Conservation (phyloP, 1,140 invertebrate genomes). For the Melipona quadrifasciata region DNA sequence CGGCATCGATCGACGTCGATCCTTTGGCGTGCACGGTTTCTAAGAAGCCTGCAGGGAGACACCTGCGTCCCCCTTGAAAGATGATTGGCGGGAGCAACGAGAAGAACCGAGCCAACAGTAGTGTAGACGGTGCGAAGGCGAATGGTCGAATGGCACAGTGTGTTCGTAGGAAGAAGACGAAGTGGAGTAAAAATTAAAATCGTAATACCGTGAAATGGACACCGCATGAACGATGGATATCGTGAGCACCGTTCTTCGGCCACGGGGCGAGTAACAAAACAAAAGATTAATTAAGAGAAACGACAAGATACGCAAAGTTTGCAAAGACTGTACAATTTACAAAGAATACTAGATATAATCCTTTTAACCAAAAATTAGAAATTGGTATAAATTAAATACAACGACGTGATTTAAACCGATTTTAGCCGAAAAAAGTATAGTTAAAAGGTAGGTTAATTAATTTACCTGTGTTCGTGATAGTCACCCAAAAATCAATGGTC, state of each 20-base stretch:
- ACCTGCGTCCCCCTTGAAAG: not conserved
- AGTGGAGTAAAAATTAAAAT: conserved; percentile 52
- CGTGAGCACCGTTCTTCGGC: conserved; percentile 62
- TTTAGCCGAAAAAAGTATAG: no score
- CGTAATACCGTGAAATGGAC: conserved; percentile 67
- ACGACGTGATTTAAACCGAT: not conserved
- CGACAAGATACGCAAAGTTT: not conserved
- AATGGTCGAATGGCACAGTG: conserved; percentile 3
- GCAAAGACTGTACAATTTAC: not conserved
- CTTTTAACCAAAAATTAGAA: not conserved
- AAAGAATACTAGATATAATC: no score
- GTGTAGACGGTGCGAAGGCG: not conserved
- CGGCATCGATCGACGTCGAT: not conserved
- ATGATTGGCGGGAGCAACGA: not conserved
- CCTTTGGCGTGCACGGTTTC: not conserved
- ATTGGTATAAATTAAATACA: no score
- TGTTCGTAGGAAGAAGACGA: not conserved
- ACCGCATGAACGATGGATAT: conserved; percentile 64
- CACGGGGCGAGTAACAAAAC: conserved; percentile 41
- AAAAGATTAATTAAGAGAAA: conserved; percentile 53
- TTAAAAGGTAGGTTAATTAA: not conserved
- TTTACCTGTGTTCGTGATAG: conserved; percentile 93
- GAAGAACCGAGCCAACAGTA: conserved; percentile 9
- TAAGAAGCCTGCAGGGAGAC: not conserved
- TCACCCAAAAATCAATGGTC: conserved; percentile 98